Evolutionary conservation across 2,888 invertebrate species (phyloP), one percentile per base, ranked within the genome.

Genomic region (Zonitis immaculata): DNA sequence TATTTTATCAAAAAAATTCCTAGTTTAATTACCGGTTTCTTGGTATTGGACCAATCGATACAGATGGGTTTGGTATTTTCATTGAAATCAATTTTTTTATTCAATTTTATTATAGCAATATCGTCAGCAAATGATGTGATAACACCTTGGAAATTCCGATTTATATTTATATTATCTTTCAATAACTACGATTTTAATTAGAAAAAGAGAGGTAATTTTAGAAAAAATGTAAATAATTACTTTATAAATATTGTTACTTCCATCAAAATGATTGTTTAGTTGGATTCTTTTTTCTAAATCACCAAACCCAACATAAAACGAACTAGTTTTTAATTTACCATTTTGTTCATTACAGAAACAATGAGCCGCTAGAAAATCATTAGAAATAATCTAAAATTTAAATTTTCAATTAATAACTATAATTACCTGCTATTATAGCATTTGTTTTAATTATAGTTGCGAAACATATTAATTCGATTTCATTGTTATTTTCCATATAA

Each of bases 331-430:
- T n/a, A 53, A 16, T 25, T 44, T 44, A 1, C 44, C 44, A 18
- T 28, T 14, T 25, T 46, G n/a, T n/a, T n/a, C 9, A 46, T 53
- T 46, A 25, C 44, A 44, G 42, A 53, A 53, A 42, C 53, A 53
- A 44, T 53, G 53, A 25, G 53, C 53, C 11, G 53, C 53, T 53
- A n/a, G 12, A 48, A 22, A 18, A 42, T 25, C 11, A 22, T 8
- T 11, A 7, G 22, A 25, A 18, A n/a, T n/a, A n/a, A n/a, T n/a
- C n/a, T n/a, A n/a, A n/a, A n/a, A n/a, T n/a, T n/a, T n/a, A n/a
- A n/a, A n/a, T n/a, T n/a, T n/a, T n/a, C n/a, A n/a, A n/a, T n/a
- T n/a, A n/a, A n/a, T n/a, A n/a, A n/a, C n/a, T n/a, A n/a, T n/a
- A n/a, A n/a, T n/a, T 32, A 53, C 53, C 53, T 42, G 49, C 46